Evolutionary conservation across 2,888 invertebrate genomes (phyloP).

Genomic region (Autographa gamma): DNA sequence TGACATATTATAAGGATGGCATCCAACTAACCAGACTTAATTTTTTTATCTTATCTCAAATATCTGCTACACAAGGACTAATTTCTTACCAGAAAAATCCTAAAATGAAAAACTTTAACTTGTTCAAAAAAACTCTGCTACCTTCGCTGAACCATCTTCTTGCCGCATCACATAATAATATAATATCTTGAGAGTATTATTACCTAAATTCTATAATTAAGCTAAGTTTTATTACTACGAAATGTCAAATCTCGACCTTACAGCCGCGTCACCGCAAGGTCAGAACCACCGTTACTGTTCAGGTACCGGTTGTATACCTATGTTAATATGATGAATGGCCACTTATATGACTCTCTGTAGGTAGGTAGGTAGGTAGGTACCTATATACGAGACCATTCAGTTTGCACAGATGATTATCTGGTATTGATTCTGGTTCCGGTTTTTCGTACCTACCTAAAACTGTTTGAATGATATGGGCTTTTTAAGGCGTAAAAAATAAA

Average conservation of each 20-base stretch:
- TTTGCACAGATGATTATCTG: not conserved
- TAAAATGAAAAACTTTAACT: no score
- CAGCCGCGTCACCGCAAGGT: not conserved
- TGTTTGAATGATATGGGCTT: no score
- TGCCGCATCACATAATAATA: no score
- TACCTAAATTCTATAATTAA: not conserved
- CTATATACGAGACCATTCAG: not conserved
- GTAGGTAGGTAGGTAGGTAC: no score
- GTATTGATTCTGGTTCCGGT: not conserved
- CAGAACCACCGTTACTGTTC: not conserved
- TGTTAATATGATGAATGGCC: not conserved
- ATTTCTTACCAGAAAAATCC: no score
- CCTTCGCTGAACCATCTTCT: not conserved
- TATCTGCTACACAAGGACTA: no score
- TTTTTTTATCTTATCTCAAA: no score
- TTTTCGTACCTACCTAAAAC: no score
- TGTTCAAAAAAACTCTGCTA: no score
- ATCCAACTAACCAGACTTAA: no score
- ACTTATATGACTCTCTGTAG: not conserved
- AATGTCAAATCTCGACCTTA: slow-evolving; percentile 2
- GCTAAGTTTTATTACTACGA: not conserved
- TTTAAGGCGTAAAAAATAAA: no score
- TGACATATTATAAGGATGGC: no score
- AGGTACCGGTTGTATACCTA: slow-evolving; percentile 3
- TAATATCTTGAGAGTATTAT: not conserved